phyloP scores from a whole-genome alignment of 2,888 invertebrate genomes.

The Omphaloscelis lunosa region DNA sequence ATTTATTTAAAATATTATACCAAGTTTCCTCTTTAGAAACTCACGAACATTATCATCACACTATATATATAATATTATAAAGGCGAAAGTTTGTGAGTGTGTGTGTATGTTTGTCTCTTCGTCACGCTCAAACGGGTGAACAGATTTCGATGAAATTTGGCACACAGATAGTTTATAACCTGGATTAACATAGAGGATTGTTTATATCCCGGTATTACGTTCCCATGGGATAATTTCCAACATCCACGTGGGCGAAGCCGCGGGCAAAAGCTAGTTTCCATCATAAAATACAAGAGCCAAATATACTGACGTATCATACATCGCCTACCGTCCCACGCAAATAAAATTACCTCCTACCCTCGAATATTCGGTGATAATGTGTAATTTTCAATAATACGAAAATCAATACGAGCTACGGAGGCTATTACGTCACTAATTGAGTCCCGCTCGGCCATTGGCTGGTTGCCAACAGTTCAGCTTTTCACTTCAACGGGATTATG shows the following conservation, averaged over 20 bases:
- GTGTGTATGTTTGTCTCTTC: no score
- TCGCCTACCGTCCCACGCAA: slow-evolving; percentile 23
- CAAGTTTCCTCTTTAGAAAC: neutral
- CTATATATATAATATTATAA: no score
- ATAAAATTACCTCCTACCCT: slow-evolving; percentile 50
- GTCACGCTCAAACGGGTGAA: no score
- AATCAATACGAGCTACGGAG: slow-evolving; percentile 71
- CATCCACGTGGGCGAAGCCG: no score
- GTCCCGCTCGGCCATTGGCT: slow-evolving; percentile 69
- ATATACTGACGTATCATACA: slow-evolving; percentile 24
- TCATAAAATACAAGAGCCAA: slow-evolving; percentile 1
- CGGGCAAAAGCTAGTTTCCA: no score
- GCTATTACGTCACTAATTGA: slow-evolving; percentile 84
- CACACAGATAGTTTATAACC: no score
- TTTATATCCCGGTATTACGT: no score
- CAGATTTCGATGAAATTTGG: no score
- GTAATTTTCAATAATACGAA: slow-evolving; percentile 70
- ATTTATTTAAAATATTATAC: neutral
- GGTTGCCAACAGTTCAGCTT: slow-evolving; percentile 76
- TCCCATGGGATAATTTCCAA: no score
- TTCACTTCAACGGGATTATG: slow-evolving; percentile 83
- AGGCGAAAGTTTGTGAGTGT: no score
- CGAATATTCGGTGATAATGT: slow-evolving; percentile 61
- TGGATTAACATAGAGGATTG: no score
- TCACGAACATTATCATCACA: neutral